Evolutionary conservation across 2,797 vertebrate genomes (phyloP).

Genomic region (Pangasius djambal): DNA sequence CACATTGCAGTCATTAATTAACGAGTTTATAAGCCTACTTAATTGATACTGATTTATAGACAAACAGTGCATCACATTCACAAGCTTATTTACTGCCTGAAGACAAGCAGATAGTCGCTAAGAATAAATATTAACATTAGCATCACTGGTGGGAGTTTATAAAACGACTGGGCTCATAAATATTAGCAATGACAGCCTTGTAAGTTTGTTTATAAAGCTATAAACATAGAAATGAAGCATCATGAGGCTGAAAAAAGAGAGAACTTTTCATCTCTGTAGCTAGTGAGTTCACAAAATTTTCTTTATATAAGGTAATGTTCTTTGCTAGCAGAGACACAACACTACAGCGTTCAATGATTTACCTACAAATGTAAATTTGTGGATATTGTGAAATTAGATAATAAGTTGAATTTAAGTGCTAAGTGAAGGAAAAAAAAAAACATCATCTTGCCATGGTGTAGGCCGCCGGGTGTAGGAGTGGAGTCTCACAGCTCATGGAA

Average conservation of each 20-base stretch:
- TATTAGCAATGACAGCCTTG: not conserved
- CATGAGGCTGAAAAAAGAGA: not conserved
- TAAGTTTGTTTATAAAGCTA: slow-evolving; percentile 1
- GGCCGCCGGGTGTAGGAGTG: not conserved
- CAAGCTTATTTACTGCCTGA: slow-evolving; percentile 67
- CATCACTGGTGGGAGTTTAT: slow-evolving; percentile 18
- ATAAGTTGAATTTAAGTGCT: not conserved
- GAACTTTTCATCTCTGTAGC: not conserved
- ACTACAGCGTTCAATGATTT: not conserved
- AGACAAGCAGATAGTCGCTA: slow-evolving; percentile 59
- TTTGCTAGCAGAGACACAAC: not conserved
- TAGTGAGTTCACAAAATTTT: not conserved
- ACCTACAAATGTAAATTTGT: not conserved
- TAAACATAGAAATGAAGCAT: not conserved
- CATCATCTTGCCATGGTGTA: not conserved
- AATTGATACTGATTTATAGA: slow-evolving; percentile 78
- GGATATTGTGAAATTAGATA: not conserved
- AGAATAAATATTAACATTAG: slow-evolving; percentile 69
- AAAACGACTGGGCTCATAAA: not conserved
- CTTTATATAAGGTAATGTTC: not conserved
- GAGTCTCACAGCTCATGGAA: not conserved
- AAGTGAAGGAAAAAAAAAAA: not conserved
- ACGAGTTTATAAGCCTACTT: slow-evolving; percentile 72
- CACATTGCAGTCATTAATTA: slow-evolving; percentile 71
- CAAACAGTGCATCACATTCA: slow-evolving; percentile 37